Percentiles rank a stretch among this genome's conserved stretches.
phyloP scores from a whole-genome alignment of 2,888 invertebrate species.

The Dasysyrphus tricinctus region DNA sequence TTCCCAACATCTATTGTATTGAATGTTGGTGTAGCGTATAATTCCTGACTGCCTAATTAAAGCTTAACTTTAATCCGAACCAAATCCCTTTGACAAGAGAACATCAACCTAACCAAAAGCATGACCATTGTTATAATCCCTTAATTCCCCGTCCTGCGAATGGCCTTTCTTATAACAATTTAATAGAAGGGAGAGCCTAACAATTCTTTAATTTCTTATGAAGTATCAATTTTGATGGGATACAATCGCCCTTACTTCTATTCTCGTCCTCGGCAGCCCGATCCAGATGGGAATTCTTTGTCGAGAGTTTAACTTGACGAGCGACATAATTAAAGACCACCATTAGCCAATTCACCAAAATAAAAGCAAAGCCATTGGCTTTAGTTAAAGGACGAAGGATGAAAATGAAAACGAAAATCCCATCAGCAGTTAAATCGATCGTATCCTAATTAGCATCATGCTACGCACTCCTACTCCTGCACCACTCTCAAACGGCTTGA shows the following conservation, averaged over 20 bases:
- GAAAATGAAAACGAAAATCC: conserved; percentile 61
- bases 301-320: conserved; percentile 45
- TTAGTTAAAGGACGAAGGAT: conserved; percentile 12
- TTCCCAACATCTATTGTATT: conserved; percentile 8
- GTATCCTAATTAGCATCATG: conserved; percentile 67
- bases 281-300: conserved; percentile 44
- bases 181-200: conserved; percentile 14
- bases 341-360: conserved; percentile 9
- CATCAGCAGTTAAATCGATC: conserved; percentile 73
- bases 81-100: conserved; percentile 60
- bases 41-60: conserved; percentile 54
- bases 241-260: not conserved
- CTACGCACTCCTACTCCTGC: conserved; percentile 15
- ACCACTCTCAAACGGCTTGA: conserved; percentile 4
- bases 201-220: conserved; percentile 64
- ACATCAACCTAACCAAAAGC: conserved; percentile 45
- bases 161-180: conserved; percentile 33
- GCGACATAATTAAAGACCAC: conserved; percentile 26
- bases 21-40: conserved; percentile 17
- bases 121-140: conserved; percentile 62
- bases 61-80: conserved; percentile 57
- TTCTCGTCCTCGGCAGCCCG: not conserved
- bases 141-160: conserved; percentile 46
- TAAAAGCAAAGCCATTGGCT: conserved; percentile 14
- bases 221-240: conserved; percentile 55